A percentile compares a stretch with the other conserved stretches of the same genome.
Conservation (phyloP, 2,113 vertebrate species). For the Chamaea fasciata region DNA sequence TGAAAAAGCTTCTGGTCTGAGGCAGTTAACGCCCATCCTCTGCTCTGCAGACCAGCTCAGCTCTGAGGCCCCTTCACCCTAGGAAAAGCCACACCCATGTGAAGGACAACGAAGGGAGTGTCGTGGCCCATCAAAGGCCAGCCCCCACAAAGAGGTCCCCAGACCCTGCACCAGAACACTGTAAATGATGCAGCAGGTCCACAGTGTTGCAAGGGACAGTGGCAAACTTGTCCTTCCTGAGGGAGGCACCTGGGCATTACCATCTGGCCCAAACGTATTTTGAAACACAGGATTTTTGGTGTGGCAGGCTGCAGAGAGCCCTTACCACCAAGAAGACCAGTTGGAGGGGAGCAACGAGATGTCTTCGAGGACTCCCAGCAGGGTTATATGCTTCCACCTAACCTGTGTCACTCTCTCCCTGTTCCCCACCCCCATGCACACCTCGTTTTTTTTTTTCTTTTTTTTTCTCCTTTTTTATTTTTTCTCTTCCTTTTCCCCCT, state of each 20-base stretch:
- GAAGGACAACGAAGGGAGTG: not conserved
- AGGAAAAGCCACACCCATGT: fast-evolving
- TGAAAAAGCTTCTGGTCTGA: not conserved
- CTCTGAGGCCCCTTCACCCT: not conserved
- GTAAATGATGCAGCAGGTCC: not conserved
- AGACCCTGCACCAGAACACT: not conserved
- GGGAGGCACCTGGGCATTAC: not conserved
- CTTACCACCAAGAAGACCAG: no score
- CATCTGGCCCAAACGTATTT: not conserved
- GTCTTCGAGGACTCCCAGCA: no score
- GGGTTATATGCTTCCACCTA: no score
- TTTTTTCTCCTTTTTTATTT: no score
- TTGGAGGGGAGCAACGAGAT: no score
- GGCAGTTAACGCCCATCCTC: not conserved
- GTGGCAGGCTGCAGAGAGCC: no score
- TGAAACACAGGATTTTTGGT: no score
- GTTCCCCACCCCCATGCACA: no score
- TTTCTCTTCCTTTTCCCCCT: no score
- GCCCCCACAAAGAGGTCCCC: no score
- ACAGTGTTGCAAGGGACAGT: not conserved
- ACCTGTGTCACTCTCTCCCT: no score
- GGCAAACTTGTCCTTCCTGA: not conserved
- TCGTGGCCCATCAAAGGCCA: not conserved
- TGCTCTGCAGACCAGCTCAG: not conserved
- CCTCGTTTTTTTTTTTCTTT: no score